Evolutionary conservation across 1,140 invertebrate species (phyloP).

Genomic region (Cherax quadricarinatus): DNA sequence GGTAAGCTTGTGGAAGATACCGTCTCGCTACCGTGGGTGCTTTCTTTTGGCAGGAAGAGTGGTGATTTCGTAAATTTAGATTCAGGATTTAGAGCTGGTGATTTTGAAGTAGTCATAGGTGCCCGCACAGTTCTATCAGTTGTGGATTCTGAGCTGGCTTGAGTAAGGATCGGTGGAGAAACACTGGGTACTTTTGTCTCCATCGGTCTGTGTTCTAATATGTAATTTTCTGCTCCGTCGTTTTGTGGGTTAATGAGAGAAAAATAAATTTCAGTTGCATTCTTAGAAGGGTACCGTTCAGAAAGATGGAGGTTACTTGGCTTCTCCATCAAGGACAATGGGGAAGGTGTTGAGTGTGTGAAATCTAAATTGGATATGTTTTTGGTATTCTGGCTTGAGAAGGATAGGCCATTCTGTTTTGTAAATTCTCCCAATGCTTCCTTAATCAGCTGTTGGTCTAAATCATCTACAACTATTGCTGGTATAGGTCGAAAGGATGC

Average conservation of each 20-base stretch:
- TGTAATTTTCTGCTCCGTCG: neutral
- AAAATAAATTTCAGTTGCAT: neutral
- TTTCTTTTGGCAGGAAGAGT: neutral
- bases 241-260: neutral
- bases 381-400: neutral
- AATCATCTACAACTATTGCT: neutral
- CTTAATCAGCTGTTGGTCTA: conserved; percentile 2
- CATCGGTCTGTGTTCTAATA: neutral
- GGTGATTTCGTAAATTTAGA: neutral
- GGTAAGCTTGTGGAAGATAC: neutral
- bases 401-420: neutral
- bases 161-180: neutral
- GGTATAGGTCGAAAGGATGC: neutral
- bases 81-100: neutral
- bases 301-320: neutral
- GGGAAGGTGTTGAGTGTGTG: neutral
- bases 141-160: neutral
- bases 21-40: neutral
- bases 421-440: conserved; percentile 2
- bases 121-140: neutral
- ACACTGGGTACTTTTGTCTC: neutral
- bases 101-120: neutral
- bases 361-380: neutral
- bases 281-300: neutral
- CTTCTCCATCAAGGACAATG: neutral